A percentile compares a stretch with the other conserved stretches of the same genome.
phyloP scores from a whole-genome alignment of 2,113 vertebrate genomes.

The Apistogramma diplotaenia region DNA sequence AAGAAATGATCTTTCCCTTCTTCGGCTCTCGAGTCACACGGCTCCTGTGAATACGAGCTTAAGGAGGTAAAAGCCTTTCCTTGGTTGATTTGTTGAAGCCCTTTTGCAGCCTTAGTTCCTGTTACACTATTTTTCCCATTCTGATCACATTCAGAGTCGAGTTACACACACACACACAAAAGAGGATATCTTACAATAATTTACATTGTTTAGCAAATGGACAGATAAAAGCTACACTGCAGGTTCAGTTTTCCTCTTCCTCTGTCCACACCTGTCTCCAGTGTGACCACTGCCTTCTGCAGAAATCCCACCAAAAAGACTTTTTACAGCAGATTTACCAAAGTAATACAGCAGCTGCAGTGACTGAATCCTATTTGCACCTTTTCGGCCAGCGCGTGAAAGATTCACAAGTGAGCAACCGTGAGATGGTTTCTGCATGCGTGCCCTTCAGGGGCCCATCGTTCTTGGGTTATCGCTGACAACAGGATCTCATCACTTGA shows the following conservation, averaged over 20 bases:
- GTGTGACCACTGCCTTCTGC: neutral
- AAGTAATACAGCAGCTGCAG: constrained; percentile 31
- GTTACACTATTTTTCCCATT: neutral
- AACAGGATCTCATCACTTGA: constrained; percentile 33
- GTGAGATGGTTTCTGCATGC: neutral
- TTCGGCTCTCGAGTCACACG: neutral
- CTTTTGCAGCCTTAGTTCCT: neutral
- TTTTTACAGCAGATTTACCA: constrained; percentile 32
- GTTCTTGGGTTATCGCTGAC: constrained; percentile 27
- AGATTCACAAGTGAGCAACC: constrained; percentile 47
- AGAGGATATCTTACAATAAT: neutral
- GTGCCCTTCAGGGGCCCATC: constrained; percentile 27
- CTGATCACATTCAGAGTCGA: constrained; percentile 21
- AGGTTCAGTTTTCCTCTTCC: neutral
- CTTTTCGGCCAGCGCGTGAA: constrained; percentile 46
- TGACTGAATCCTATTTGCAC: constrained; percentile 51
- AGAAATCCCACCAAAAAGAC: constrained; percentile 24
- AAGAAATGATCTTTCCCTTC: constrained; percentile 1
- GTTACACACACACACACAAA: constrained; percentile 3
- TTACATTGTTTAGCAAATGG: neutral
- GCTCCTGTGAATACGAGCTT: neutral
- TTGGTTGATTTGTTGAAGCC: constrained; percentile 8
- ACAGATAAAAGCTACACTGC: neutral
- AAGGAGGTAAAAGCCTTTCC: constrained; percentile 14
- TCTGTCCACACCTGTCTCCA: neutral